Percentiles rank a stretch among this genome's conserved stretches.
Conservation (phyloP, 1,140 invertebrate species). For the Cotesia typhae region DNA sequence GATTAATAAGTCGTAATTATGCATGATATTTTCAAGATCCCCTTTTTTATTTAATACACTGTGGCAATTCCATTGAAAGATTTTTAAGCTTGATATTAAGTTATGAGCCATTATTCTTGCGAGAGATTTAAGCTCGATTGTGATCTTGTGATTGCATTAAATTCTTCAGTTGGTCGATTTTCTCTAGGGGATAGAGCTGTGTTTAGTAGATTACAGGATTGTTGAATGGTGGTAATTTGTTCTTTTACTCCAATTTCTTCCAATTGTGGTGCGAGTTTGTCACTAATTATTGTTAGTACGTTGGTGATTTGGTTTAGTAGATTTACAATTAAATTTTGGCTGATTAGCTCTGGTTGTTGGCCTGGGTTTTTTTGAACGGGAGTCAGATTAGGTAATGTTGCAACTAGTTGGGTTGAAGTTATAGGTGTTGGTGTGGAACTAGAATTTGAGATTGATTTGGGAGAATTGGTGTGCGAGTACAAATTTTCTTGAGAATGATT, state of each 20-base stretch:
- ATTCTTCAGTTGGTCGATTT: neutral
- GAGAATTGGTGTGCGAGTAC: no score
- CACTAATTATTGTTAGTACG: neutral
- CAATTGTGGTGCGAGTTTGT: no score
- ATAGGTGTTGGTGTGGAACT: no score
- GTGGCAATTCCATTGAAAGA: conserved; percentile 30
- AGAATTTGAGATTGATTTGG: no score
- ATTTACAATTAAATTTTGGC: neutral
- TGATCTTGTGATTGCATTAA: no score
- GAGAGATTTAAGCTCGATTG: neutral
- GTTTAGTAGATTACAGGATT: neutral
- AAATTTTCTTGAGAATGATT: no score
- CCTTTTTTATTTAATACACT: conserved; percentile 29
- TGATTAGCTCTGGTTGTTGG: neutral
- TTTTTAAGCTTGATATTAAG: neutral
- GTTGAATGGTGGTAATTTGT: neutral
- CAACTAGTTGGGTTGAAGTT: no score
- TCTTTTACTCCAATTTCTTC: no score
- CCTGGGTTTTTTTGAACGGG: neutral
- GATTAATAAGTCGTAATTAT: conserved; percentile 22
- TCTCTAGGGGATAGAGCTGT: neutral
- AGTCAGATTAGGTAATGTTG: no score
- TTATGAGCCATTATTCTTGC: neutral
- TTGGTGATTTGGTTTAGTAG: neutral
- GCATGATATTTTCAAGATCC: conserved; percentile 17